These are phyloP conservation scores for Atherinosoma microstoma DNA, from an alignment of 2,797 vertebrate species.

Conservation along the genomic window DNA sequence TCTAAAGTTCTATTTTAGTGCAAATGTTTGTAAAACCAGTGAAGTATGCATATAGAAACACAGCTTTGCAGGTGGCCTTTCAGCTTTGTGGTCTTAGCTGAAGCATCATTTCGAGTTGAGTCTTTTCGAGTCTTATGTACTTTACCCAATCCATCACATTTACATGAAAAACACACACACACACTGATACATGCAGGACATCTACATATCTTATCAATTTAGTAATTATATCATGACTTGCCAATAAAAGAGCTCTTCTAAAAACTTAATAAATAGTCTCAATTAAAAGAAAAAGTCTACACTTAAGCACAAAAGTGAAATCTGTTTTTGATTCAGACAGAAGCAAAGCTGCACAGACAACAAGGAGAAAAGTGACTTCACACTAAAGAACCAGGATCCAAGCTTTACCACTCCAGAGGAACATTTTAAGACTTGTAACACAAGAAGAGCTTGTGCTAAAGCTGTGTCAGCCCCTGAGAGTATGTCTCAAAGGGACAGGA, in stretches of 20 bases:
- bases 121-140: too few species aligned
- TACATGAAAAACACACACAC: too few species aligned
- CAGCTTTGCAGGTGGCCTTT: background rate
- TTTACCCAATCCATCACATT: too few species aligned
- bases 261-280: background rate
- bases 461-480: constrained; percentile 34
- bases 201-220: too few species aligned
- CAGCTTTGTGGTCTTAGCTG: too few species aligned
- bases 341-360: constrained; percentile 9
- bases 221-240: too few species aligned
- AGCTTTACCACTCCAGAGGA: constrained; percentile 29
- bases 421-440: constrained; percentile 35
- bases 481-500: constrained; percentile 35
- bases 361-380: constrained; percentile 16
- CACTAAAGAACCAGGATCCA: constrained; percentile 11
- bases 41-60: background rate
- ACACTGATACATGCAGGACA: too few species aligned
- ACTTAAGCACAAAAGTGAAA: background rate
- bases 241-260: background rate
- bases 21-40: background rate
- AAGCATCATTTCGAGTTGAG: too few species aligned
- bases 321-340: constrained; percentile 33
- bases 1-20: background rate
- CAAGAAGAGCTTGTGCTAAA: constrained; percentile 20
- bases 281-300: background rate